Conservation (phyloP, 2,888 invertebrate species). For the Hypselothyrea guttata region DNA sequence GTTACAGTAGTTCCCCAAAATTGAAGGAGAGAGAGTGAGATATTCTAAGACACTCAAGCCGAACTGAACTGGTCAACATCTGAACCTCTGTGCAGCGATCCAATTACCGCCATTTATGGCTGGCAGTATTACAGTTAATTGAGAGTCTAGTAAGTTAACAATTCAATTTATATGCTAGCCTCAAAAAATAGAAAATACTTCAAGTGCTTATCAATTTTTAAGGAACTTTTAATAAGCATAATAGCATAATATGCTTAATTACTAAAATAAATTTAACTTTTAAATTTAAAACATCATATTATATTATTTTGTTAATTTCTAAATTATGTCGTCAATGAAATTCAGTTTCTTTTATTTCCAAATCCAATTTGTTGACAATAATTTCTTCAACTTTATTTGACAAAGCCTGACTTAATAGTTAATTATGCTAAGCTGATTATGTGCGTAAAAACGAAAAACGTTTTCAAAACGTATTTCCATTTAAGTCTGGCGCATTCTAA, state of each 20-base stretch:
- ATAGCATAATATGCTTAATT: no score
- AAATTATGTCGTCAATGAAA: background rate
- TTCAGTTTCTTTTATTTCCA: conserved; percentile 6
- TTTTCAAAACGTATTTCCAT: background rate
- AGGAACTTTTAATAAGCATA: no score
- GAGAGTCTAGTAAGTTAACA: conserved; percentile 54
- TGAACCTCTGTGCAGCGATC: conserved; percentile 34
- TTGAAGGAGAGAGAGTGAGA: background rate
- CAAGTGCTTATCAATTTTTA: no score
- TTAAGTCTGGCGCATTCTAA: conserved; percentile 14
- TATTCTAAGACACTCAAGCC: conserved; percentile 14
- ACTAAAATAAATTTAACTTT: no score
- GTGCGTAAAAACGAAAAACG: background rate
- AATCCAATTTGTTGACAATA: conserved; percentile 23
- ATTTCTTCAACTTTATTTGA: conserved; percentile 11
- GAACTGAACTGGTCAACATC: conserved; percentile 8
- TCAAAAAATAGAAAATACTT: background rate
- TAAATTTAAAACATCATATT: no score
- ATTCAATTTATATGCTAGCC: background rate
- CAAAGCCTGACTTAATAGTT: background rate
- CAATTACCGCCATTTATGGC: conserved; percentile 39
- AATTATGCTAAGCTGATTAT: conserved; percentile 12
- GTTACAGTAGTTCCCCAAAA: conserved; percentile 11
- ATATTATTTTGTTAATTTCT: no score
- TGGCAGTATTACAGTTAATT: conserved; percentile 35